Base-by-base conservation (phyloP, 2,888 invertebrate genomes). In the Zygogramma bicolorata region DNA sequence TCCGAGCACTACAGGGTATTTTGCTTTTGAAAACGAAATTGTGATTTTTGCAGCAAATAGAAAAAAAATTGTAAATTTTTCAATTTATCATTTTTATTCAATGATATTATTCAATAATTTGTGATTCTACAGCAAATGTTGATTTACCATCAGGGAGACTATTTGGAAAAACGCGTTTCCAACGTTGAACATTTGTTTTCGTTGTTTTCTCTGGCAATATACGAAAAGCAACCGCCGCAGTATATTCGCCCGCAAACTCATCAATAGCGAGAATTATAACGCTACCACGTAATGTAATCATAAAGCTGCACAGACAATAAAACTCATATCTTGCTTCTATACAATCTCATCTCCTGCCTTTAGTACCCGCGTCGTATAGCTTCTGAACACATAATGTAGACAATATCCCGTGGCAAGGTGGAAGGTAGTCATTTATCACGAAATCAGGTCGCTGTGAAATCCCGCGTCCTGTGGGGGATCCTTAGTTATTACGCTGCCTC, bases 361-460 rank as follows among this genome's bases (percentile, higher is more conserved):
- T 53, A 38, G 20, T 22, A 38, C 18, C 25, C 22, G 22, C 61
- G 13, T 8, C 61, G 15, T 22, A n/a, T n/a, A 34, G 61, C 22
- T 22, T 22, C 40, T 18, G 40, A 61, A 61, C n/a, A 22, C 38
- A 38, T 40, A 38, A 38, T 38, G 46, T 27, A 63, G 18, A 40
- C 46, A 40, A 63, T 25, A 42, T 22, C 40, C 46, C 29, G 18
- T 5, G 3, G 22, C 61, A 34, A 61, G 38, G 22, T 27, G 15
- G 46, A 31, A 27, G n/a, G 18, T 29, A 42, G 63, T 63, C 27
- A 63, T 63, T 63, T 46, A 63, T 63, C 63, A 63, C 31, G 46
- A 15, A 63, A 63, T 63, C 63, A 29, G 63, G 63, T 46, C 63
- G 49, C 15, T 13, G 63, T 18, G 63, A 46, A 63, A 63, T 63